These are phyloP conservation scores for Xanthorhoe spadicearia DNA, from an alignment of 2,888 invertebrate genomes.

Conservation along the genomic window DNA sequence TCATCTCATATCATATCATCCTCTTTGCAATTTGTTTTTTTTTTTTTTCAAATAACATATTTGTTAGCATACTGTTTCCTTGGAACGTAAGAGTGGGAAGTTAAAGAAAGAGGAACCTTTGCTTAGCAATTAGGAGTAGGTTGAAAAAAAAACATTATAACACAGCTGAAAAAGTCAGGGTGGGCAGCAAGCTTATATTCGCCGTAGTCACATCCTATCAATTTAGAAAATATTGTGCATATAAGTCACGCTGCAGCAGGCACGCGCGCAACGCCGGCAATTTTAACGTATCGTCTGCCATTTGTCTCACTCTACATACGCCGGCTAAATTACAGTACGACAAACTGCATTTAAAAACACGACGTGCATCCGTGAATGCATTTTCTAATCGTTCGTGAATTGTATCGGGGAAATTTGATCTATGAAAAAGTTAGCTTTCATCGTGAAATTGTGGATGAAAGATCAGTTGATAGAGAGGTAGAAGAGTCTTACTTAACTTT, in stretches of 20 bases:
- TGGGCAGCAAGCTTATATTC: background rate
- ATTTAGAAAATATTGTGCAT: constrained; percentile 19
- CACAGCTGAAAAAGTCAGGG: no score
- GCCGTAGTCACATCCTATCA: constrained; percentile 2
- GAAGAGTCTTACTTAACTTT: no score
- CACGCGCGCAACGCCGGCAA: constrained; percentile 34
- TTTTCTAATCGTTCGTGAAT: constrained; percentile 36
- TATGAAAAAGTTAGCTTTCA: background rate
- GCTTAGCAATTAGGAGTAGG: no score
- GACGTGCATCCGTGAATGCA: constrained; percentile 42
- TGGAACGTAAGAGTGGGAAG: no score
- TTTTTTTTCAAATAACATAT: no score
- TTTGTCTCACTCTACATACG: constrained; percentile 57
- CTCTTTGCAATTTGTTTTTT: no score
- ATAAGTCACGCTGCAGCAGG: constrained; percentile 32
- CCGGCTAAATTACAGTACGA: constrained; percentile 40
- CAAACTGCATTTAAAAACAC: constrained; percentile 46
- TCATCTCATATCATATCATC: no score
- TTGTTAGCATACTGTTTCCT: no score
- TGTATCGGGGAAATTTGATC: constrained; percentile 7
- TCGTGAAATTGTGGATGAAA: background rate
- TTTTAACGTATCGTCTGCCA: constrained; percentile 44
- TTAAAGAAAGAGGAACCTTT: no score
- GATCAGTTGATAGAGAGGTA: background rate
- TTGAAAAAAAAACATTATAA: no score